phyloP scores from a whole-genome alignment of 2,113 vertebrate species.

The Apus apus region DNA sequence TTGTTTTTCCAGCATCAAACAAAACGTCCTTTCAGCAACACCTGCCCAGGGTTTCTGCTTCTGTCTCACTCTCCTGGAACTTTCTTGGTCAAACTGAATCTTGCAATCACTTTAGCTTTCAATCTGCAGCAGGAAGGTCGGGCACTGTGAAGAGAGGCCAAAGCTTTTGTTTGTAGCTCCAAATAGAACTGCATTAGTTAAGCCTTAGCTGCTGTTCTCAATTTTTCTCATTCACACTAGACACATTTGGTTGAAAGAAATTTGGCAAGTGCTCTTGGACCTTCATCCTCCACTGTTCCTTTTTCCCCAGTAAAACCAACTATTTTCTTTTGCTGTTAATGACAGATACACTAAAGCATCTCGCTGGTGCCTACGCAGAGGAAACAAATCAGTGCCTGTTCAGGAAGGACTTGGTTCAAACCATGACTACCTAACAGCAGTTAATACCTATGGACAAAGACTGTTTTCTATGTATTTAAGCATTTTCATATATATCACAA shows the following conservation, averaged over 20 bases:
- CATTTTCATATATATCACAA: not conserved
- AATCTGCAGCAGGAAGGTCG: not conserved
- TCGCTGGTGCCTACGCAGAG: not conserved
- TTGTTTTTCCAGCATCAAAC: not conserved
- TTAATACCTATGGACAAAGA: not conserved
- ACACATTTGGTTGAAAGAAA: conserved; percentile 18
- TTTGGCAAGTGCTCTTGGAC: conserved; percentile 38
- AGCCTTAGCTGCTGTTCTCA: conserved; percentile 33
- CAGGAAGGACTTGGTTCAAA: not conserved
- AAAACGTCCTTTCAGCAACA: not conserved
- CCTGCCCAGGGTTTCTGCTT: not conserved
- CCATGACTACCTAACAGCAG: not conserved
- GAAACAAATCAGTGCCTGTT: not conserved
- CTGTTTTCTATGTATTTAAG: not conserved
- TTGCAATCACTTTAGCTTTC: not conserved
- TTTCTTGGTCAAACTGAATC: not conserved
- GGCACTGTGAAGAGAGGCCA: not conserved
- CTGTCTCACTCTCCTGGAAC: not conserved
- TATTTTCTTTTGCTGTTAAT: not conserved
- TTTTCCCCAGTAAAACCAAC: not conserved
- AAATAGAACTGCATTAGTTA: conserved; percentile 37
- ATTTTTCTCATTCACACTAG: conserved; percentile 49
- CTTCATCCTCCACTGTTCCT: not conserved
- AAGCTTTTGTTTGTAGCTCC: conserved; percentile 40
- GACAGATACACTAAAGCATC: conserved; percentile 8